A percentile compares a stretch with the other conserved stretches of the same genome.
These are phyloP conservation scores for Falco columbarius DNA, from an alignment of 2,797 vertebrate genomes.

Conservation along the genomic window DNA sequence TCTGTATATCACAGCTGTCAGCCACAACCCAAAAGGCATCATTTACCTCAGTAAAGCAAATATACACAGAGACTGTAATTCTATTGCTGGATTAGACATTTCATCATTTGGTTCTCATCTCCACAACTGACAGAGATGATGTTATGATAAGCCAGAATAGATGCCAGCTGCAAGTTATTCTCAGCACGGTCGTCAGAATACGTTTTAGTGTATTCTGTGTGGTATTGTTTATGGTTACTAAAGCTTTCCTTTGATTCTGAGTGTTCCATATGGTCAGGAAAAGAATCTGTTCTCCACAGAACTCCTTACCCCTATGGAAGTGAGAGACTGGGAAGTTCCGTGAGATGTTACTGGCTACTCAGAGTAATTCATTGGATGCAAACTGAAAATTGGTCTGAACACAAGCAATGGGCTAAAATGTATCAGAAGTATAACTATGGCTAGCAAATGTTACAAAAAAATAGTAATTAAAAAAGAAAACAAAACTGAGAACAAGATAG, in stretches of 20 bases:
- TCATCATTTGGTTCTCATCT: constrained; percentile 60
- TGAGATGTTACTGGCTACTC: background rate
- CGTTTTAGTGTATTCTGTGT: constrained; percentile 1
- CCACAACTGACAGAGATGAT: constrained; percentile 29
- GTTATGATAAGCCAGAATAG: constrained; percentile 66
- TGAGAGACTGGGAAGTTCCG: background rate
- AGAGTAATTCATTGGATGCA: background rate
- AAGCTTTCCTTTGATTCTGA: constrained; percentile 58
- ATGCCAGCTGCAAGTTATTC: constrained; percentile 73
- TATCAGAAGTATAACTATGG: background rate
- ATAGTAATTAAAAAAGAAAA: too few species aligned
- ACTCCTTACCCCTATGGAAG: background rate
- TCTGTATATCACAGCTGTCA: constrained; percentile 46
- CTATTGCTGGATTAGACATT: constrained; percentile 38
- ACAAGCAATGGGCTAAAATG: background rate
- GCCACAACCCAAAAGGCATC: background rate
- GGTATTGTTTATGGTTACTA: constrained; percentile 47
- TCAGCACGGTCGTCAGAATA: constrained; percentile 61
- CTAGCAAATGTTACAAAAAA: background rate
- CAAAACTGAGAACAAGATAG: background rate
- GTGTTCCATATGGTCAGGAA: constrained; percentile 32
- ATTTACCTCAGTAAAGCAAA: constrained; percentile 52
- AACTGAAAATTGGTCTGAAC: background rate
- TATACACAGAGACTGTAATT: background rate
- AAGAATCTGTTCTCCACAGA: constrained; percentile 1